Base-by-base conservation (phyloP, 2,113 vertebrate genomes). In the Crocuta crocuta region DNA sequence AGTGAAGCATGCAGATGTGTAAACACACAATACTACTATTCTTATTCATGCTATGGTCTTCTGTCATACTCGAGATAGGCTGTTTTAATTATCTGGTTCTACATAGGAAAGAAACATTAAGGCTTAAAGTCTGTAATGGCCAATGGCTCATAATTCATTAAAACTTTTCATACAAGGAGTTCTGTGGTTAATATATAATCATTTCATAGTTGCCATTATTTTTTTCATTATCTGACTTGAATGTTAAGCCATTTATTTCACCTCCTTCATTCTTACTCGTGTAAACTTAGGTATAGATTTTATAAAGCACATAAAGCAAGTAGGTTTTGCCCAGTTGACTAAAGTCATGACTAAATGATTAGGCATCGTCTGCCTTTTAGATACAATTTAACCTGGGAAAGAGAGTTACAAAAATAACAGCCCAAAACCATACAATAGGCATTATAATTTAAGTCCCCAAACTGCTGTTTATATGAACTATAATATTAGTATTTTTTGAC, bases 61-160 rank as follows among this genome's bases (percentile, higher is more conserved):
- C 96, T 97, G 93, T 94, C 91, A 79, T 86, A 79, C 79, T 95
- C 71, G 82, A 94, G 88, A 71, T 89, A 83, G 94, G 35, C 55
- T 63, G 79, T 90, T 95, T 78, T 66, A 93, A 74, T 96, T 76
- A 94, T 33, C 86, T 94, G 92, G 35, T 94, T 91, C 98, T 91
- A 97, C 79, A 96, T 94, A 97, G 94, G 96, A 95, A 98, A 93
- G 88, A 97, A 97, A 91, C 96, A 91, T 73, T 96, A 96, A 98
- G 95, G 39, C 74, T 96, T 84, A 78, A 96, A 95, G 73, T 96
- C 80, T 98, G 94, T 98, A 98, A 85, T 92, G 83, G 82, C 96
- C 83, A 97, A 33, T 96, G 95, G 88, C 94, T 96, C 87, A 92
- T 91, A 94, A 90, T 95, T 97, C 96, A 98, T 98, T 98, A 98